phyloP scores from a whole-genome alignment of 2,797 vertebrate genomes.

The Parambassis ranga region DNA sequence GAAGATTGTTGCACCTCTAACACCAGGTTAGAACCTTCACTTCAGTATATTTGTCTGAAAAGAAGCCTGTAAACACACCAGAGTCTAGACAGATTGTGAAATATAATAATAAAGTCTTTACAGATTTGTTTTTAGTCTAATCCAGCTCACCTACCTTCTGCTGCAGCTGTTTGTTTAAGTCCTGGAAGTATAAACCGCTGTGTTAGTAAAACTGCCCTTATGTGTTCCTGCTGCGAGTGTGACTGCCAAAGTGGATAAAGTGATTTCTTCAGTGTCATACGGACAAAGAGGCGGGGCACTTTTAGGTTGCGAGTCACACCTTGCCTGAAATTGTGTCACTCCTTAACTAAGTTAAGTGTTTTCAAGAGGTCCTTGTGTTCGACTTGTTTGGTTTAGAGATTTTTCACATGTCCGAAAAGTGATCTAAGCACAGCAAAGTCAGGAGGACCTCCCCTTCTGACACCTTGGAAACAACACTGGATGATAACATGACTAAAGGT shows the following conservation, averaged over 20 bases:
- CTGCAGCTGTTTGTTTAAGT: slow-evolving; percentile 21
- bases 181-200: slow-evolving; percentile 4
- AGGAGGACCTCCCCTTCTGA: too few species aligned
- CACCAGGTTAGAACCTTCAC: background rate
- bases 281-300: slow-evolving; percentile 52
- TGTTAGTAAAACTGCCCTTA: slow-evolving; percentile 14
- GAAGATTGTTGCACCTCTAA: background rate
- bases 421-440: too few species aligned
- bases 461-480: too few species aligned
- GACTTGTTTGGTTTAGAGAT: background rate
- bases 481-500: too few species aligned
- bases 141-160: slow-evolving; percentile 61
- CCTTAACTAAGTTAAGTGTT: slow-evolving; percentile 25
- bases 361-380: background rate
- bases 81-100: slow-evolving; percentile 16
- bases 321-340: slow-evolving; percentile 31
- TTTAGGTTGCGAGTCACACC: slow-evolving; percentile 16
- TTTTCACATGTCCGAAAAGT: too few species aligned
- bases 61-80: background rate
- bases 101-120: background rate
- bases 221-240: slow-evolving; percentile 12
- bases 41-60: background rate
- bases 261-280: slow-evolving; percentile 33
- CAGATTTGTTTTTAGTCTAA: background rate
- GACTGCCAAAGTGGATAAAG: slow-evolving; percentile 51